Percentiles rank a stretch among this genome's conserved stretches.
Conservation (phyloP, 2,113 vertebrate species). For the Nymphicus hollandicus region DNA sequence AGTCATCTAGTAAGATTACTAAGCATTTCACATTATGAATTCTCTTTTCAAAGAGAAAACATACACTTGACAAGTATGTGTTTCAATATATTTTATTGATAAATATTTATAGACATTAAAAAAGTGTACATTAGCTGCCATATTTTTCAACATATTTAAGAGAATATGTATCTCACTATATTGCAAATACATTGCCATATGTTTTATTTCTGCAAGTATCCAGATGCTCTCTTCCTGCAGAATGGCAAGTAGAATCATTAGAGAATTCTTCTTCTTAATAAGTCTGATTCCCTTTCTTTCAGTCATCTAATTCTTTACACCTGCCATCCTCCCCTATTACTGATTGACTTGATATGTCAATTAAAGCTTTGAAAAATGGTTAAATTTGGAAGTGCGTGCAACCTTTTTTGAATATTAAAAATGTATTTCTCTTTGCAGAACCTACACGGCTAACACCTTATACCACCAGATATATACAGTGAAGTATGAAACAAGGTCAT, state of each 20-base stretch:
- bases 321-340: background rate
- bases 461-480: background rate
- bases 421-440: background rate
- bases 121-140: background rate
- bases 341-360: background rate
- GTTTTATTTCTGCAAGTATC: slow-evolving; percentile 29
- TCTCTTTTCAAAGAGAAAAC: background rate
- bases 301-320: background rate
- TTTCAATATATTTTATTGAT: slow-evolving; percentile 5
- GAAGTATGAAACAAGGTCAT: background rate
- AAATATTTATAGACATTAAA: slow-evolving; percentile 46
- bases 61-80: background rate
- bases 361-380: background rate
- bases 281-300: background rate
- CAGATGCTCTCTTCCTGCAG: slow-evolving; percentile 32
- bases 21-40: background rate
- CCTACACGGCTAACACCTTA: background rate
- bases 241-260: background rate
- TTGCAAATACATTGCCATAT: background rate
- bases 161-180: background rate
- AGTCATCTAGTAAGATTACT: background rate
- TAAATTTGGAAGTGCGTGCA: background rate
- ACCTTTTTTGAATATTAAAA: background rate
- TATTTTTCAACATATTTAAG: slow-evolving; percentile 60
- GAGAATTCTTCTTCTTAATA: background rate